Conservation (phyloP, 1,140 invertebrate genomes). For the Orchestia grillus region DNA sequence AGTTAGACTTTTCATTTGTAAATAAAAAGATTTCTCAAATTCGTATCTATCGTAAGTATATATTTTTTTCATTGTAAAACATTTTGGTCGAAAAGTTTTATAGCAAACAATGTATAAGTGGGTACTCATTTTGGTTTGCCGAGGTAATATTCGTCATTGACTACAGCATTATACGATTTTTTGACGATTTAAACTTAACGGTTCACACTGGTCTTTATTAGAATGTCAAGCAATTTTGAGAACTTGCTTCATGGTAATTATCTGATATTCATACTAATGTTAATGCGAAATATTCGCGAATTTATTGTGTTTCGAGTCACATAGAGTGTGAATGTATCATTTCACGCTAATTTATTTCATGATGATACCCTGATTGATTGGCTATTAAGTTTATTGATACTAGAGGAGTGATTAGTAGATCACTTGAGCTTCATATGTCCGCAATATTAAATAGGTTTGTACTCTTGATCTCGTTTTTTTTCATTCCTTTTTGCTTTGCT, state of each 20-base stretch:
- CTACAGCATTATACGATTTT: too few species aligned
- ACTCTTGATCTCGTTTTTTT: neutral
- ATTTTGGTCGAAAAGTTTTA: neutral
- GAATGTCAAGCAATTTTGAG: too few species aligned
- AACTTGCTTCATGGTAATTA: too few species aligned
- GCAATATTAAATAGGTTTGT: neutral
- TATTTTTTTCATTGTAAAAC: neutral
- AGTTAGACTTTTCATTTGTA: neutral
- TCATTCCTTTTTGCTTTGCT: neutral
- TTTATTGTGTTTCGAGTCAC: neutral
- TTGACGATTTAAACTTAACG: too few species aligned
- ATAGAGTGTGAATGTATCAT: neutral
- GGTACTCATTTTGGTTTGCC: neutral
- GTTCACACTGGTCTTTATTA: too few species aligned
- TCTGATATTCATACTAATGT: too few species aligned
- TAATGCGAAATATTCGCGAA: neutral
- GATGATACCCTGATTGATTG: neutral
- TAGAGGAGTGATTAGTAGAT: neutral
- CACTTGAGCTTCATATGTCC: neutral
- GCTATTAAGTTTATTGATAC: neutral
- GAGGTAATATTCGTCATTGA: neutral
- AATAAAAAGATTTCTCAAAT: neutral
- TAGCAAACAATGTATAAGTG: neutral
- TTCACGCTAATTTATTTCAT: neutral
- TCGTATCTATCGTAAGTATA: neutral